Evolutionary conservation across 1,140 invertebrate species (phyloP).

Genomic region (Zaprionus kolodkinae): DNA sequence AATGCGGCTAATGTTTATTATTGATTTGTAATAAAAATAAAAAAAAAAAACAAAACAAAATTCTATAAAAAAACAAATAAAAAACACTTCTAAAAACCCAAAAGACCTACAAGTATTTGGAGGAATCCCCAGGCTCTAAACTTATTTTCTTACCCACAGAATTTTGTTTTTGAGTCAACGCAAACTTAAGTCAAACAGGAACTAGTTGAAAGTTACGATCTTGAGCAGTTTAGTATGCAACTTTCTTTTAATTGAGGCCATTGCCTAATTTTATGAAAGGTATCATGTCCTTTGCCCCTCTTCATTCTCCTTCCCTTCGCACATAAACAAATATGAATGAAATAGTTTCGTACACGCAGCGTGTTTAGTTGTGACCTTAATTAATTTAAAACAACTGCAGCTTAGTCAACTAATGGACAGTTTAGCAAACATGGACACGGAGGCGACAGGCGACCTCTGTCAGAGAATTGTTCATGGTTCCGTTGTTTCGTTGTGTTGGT

Average conservation of each 20-base stretch:
- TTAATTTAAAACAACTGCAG: slow-evolving; percentile 52
- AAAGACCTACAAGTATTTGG: neutral
- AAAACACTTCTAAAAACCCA: slow-evolving; percentile 70
- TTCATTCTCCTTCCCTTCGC: neutral
- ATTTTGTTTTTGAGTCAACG: neutral
- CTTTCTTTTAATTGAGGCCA: neutral
- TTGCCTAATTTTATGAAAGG: slow-evolving; percentile 2
- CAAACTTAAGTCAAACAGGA: neutral
- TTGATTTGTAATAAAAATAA: slow-evolving; percentile 62
- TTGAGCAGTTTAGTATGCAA: neutral
- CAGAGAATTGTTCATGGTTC: slow-evolving; percentile 22
- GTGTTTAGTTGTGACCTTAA: slow-evolving; percentile 37
- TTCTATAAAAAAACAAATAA: slow-evolving; percentile 64
- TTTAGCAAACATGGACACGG: slow-evolving; percentile 25
- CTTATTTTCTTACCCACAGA: no score
- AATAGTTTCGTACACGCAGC: slow-evolving; percentile 42
- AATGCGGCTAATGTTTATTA: slow-evolving; percentile 54
- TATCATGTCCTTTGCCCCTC: neutral
- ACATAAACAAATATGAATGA: slow-evolving; percentile 29
- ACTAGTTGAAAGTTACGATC: neutral
- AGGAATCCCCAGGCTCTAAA: neutral
- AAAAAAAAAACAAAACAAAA: slow-evolving; percentile 51
- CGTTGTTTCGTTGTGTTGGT: slow-evolving; percentile 17
- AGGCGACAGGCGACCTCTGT: neutral
- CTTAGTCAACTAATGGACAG: slow-evolving; percentile 41